Conservation (phyloP, 2,797 vertebrate genomes). For the Knipowitschia caucasica region DNA sequence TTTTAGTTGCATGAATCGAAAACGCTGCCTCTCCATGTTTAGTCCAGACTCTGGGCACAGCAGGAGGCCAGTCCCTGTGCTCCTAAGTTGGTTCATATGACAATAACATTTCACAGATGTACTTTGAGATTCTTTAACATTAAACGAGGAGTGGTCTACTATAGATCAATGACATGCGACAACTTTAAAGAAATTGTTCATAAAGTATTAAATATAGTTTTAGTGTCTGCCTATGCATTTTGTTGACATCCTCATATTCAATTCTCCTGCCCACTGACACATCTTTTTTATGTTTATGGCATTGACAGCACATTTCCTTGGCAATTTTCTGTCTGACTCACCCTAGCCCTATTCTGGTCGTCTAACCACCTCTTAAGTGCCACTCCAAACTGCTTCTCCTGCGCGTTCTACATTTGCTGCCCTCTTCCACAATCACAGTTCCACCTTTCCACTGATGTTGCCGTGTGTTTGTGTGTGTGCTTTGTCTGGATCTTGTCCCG, state of each 20-base stretch:
- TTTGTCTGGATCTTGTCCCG: constrained; percentile 12
- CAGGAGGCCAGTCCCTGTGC: too few relatives aligned
- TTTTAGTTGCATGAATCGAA: too few relatives aligned
- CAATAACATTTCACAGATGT: too few relatives aligned
- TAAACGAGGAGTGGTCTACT: too few relatives aligned
- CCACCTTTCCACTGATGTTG: not conserved
- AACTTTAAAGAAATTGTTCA: too few relatives aligned
- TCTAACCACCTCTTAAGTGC: constrained; percentile 25
- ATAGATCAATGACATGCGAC: too few relatives aligned
- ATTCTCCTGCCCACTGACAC: not conserved
- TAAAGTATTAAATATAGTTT: too few relatives aligned
- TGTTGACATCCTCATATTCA: too few relatives aligned
- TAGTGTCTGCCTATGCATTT: not conserved
- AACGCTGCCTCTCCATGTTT: too few relatives aligned
- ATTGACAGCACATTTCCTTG: not conserved
- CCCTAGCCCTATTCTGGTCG: constrained; percentile 11
- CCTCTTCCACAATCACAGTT: constrained; percentile 4
- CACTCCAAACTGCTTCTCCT: not conserved
- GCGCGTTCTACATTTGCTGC: not conserved
- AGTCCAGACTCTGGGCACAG: too few relatives aligned
- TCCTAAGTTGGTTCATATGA: too few relatives aligned
- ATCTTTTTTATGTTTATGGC: not conserved
- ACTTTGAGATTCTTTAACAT: too few relatives aligned
- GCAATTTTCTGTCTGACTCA: constrained; percentile 14
- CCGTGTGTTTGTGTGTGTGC: not conserved